Evolutionary conservation across 2,797 vertebrate species (phyloP).

Genomic region (Enteromius anoplus): DNA sequence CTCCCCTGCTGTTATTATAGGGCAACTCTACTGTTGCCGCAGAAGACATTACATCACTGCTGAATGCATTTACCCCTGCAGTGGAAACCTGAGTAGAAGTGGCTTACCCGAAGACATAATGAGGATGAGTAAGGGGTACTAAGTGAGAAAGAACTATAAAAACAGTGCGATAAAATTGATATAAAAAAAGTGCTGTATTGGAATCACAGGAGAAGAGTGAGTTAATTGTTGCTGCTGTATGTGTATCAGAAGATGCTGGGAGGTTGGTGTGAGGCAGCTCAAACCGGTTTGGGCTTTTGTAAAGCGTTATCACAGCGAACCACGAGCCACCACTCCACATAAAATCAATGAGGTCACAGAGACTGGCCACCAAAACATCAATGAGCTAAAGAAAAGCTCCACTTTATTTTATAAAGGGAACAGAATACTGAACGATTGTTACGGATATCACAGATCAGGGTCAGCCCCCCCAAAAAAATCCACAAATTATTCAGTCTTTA

Average conservation of each 20-base stretch:
- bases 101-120: conserved; percentile 31
- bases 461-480: not conserved
- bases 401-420: not conserved
- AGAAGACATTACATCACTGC: conserved; percentile 70
- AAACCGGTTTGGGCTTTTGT: conserved; percentile 25
- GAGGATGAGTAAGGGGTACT: conserved; percentile 1
- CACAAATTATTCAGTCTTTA: not conserved
- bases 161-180: not conserved
- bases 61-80: conserved; percentile 46
- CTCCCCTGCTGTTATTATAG: conserved; percentile 64
- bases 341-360: not conserved
- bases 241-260: not conserved
- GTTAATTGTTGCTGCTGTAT: not conserved
- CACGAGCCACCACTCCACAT: not conserved
- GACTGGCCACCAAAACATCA: not conserved
- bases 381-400: not conserved
- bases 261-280: conserved; percentile 13
- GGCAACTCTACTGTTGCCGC: conserved; percentile 55
- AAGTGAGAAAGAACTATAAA: conserved; percentile 11
- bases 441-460: not conserved
- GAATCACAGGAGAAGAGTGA: not conserved
- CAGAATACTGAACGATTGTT: not conserved
- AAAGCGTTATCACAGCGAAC: not conserved
- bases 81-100: conserved; percentile 56
- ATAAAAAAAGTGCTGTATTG: not conserved